Base-by-base conservation (phyloP, 2,888 invertebrate genomes). In the Cosmia pyralina region DNA sequence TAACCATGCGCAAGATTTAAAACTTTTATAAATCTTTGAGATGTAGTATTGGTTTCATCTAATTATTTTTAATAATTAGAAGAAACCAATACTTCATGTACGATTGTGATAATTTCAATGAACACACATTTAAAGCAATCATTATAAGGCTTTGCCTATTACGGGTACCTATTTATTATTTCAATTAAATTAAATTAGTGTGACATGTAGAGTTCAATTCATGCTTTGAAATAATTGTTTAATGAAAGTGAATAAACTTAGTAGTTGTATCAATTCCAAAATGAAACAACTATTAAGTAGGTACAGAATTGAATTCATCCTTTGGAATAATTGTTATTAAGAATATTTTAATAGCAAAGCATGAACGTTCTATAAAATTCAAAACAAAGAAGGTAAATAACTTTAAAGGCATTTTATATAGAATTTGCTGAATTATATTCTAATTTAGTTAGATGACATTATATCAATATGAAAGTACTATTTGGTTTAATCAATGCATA, bases 401-500 rank as follows among this genome's bases (percentile, higher is more conserved):
- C 38, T 38, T 5, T 5, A 38, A 38, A 38, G 38, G 38, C 4
- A 38, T 38, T 38, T 38, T 50, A 4, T 11, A 34, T 7, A 46
- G n/a, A 11, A 52, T 28, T 38, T 13, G 11, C 13, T 48, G 4
- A 46, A 53, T 41, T 17, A 53, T 57, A 50, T 44, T 57, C 15
- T 58, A 50, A 46, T n/a, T 38, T 44, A 67, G 44, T 34, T 8
- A 7, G 2, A 0, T 57, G 8, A 44, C n/a, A 52, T 58, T 58
- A 58, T 67, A 52, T 75, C 11, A 52, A 3, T 34, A 44, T 69
- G 17, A 34, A 64, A 28, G 15, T 63, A 3, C 13, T 41, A 13
- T 69, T 55, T 7, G 5, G 28, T 74, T 46, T 22, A 53, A 28
- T 41, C 4, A 34, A 13, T n/a, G 11, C 4, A 2, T 38, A 53